Evolutionary conservation across 2,113 vertebrate species (phyloP).

Genomic region (Gorsachius goisagi): DNA sequence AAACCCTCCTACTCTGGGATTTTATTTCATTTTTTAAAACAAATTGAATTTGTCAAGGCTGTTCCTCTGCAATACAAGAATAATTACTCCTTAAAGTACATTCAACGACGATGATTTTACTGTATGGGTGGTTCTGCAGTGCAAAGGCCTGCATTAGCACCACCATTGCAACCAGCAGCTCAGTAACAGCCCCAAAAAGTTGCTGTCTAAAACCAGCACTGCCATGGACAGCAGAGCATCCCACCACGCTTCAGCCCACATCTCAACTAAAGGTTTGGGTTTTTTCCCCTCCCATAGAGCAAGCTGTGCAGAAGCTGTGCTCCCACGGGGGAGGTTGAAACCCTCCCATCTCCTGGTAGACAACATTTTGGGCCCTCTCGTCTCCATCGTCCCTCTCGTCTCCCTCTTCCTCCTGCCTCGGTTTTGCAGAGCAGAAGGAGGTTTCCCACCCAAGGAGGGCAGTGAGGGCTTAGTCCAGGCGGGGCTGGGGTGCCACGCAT

Average conservation of each 20-base stretch:
- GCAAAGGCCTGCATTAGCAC: neutral
- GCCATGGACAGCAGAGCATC: neutral
- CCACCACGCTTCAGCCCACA: fast-evolving
- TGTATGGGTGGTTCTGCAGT: neutral
- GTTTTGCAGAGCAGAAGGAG: neutral
- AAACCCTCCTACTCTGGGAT: neutral
- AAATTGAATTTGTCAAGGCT: neutral
- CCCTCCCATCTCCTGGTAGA: neutral
- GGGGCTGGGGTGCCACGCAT: neutral
- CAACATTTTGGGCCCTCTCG: fast-evolving
- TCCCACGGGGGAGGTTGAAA: neutral
- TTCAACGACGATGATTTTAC: neutral
- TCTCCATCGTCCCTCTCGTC: neutral
- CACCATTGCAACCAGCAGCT: neutral
- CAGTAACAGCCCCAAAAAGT: neutral
- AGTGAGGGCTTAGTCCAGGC: neutral
- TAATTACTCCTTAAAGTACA: neutral
- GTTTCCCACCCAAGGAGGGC: neutral
- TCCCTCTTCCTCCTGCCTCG: neutral
- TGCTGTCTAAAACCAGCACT: neutral
- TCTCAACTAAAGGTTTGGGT: neutral
- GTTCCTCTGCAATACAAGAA: neutral
- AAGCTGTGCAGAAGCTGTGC: neutral
- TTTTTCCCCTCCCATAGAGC: neutral
- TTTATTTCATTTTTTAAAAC: neutral